These are phyloP conservation scores for Halichoerus grypus DNA, from an alignment of 2,113 vertebrate species.

Conservation along the genomic window DNA sequence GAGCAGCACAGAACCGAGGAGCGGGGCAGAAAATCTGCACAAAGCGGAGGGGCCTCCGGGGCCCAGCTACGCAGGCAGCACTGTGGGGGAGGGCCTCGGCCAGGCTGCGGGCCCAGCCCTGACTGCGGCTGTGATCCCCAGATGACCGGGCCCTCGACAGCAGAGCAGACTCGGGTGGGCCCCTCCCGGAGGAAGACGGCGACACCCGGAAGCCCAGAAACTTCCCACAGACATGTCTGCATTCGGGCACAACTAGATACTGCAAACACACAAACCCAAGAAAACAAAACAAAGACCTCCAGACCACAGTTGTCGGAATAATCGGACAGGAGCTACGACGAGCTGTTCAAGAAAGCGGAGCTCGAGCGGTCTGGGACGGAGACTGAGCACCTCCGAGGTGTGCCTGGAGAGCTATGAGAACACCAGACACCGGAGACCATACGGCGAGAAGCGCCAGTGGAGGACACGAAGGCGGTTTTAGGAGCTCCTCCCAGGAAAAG, in stretches of 20 bases:
- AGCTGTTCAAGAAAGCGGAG: not conserved
- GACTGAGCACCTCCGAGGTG: not conserved
- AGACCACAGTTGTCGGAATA: accelerated
- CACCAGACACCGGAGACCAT: accelerated
- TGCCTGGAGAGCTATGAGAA: not conserved
- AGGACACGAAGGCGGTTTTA: not conserved
- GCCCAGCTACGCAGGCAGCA: not conserved
- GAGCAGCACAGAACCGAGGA: not conserved
- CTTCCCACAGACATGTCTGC: too few relatives aligned
- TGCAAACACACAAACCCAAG: not conserved
- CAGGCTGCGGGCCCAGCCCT: not conserved
- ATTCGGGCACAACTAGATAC: not conserved
- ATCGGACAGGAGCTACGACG: accelerated
- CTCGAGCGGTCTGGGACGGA: not conserved
- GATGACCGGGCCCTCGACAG: not conserved
- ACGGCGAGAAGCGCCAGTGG: accelerated
- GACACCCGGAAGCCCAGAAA: too few relatives aligned
- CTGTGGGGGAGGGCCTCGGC: not conserved
- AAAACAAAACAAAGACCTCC: not conserved
- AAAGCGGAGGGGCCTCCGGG: not conserved
- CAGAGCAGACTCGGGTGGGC: not conserved
- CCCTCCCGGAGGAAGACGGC: not conserved
- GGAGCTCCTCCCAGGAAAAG: accelerated
- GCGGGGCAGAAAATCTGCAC: too few relatives aligned
- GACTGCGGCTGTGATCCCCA: too few relatives aligned